Evolutionary conservation across 2,888 invertebrate genomes (phyloP).

Genomic region (Ecliptopera silaceata): DNA sequence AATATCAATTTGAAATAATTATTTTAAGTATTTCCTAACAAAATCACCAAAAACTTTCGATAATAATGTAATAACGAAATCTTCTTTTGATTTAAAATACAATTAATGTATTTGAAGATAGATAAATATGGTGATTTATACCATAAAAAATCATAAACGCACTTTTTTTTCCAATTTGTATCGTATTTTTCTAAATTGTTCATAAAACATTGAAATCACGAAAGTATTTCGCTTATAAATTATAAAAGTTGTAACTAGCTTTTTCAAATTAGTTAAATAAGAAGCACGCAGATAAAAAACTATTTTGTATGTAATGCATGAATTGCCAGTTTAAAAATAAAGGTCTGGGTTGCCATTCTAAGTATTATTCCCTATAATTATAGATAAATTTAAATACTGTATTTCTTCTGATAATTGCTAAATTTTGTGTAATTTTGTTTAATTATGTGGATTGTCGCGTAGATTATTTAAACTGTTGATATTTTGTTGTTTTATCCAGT

Average conservation of each 20-base stretch:
- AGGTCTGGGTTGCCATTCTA: conserved; percentile 41
- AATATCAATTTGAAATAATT: neutral
- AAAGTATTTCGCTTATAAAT: conserved; percentile 30
- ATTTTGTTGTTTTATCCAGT: conserved; percentile 65
- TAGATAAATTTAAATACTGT: conserved; percentile 39
- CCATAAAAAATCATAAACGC: too few relatives aligned
- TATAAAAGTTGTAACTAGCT: conserved; percentile 13
- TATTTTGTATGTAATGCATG: conserved; percentile 18
- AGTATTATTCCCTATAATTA: conserved; percentile 46
- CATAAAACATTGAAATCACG: conserved; percentile 26
- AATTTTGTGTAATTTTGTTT: conserved; percentile 25
- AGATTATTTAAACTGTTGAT: conserved; percentile 48
- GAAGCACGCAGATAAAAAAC: conserved; percentile 13
- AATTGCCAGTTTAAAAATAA: conserved; percentile 39
- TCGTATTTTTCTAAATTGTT: neutral
- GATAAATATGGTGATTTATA: too few relatives aligned
- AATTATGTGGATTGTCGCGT: conserved; percentile 25
- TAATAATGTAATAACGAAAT: too few relatives aligned
- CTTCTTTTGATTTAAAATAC: too few relatives aligned
- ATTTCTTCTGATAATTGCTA: conserved; percentile 26
- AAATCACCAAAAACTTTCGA: conserved; percentile 2
- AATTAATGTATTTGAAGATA: too few relatives aligned
- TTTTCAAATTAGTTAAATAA: conserved; percentile 8
- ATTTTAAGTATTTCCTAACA: too few relatives aligned
- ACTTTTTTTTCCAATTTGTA: neutral